Conservation (phyloP, 2,113 vertebrate genomes). For the Alexandromys fortis region DNA sequence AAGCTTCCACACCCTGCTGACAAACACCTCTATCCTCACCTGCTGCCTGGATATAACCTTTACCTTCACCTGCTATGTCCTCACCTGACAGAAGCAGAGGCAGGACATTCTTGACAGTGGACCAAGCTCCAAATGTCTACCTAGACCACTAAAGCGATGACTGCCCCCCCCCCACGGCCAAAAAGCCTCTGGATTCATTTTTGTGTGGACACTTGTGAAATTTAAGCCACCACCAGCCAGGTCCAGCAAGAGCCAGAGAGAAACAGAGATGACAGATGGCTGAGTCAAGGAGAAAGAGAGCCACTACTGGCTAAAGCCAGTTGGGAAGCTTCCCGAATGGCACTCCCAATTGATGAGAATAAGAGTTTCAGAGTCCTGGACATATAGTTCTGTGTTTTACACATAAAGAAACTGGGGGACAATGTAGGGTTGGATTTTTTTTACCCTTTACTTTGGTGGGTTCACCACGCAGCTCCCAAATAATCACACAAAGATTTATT, state of each 20-base stretch:
- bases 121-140: neutral
- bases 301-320: neutral
- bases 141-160: neutral
- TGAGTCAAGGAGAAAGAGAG: neutral
- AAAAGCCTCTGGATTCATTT: neutral
- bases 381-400: neutral
- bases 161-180: too few species aligned
- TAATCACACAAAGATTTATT: neutral
- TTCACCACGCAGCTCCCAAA: neutral
- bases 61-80: neutral
- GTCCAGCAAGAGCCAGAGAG: neutral
- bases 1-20: neutral
- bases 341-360: neutral
- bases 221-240: neutral
- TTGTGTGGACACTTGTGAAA: neutral
- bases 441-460: neutral
- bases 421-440: neutral
- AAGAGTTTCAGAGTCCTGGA: neutral
- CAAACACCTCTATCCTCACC: neutral
- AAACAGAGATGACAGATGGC: neutral
- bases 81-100: neutral
- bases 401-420: conserved; percentile 9
- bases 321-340: neutral
- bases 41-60: neutral
- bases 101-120: neutral